Conservation (phyloP, 2,113 vertebrate species). For the Xiphophorus couchianus region DNA sequence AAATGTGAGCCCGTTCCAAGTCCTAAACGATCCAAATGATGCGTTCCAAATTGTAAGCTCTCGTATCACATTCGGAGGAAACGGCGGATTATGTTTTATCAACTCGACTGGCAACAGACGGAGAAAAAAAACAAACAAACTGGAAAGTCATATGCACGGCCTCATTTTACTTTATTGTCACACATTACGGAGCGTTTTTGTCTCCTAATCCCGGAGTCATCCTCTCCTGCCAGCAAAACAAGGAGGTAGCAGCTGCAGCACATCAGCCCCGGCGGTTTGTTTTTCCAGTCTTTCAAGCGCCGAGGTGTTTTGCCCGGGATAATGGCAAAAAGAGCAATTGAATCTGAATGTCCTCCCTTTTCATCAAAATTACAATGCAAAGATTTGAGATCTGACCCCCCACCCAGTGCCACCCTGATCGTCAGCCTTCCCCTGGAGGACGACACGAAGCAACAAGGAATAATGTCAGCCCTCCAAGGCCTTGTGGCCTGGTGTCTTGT, state of each 20-base stretch:
- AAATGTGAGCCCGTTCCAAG: constrained; percentile 73
- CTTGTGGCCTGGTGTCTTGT: constrained; percentile 23
- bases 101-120: constrained; percentile 71
- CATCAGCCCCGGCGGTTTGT: constrained; percentile 39
- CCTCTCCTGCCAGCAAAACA: constrained; percentile 9
- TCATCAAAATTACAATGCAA: constrained; percentile 68
- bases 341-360: constrained; percentile 49
- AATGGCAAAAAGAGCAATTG: constrained; percentile 55
- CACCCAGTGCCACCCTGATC: constrained; percentile 19
- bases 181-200: constrained; percentile 54
- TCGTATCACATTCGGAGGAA: constrained; percentile 74
- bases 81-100: constrained; percentile 73
- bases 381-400: constrained; percentile 49
- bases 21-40: constrained; percentile 74
- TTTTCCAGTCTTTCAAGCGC: constrained; percentile 43
- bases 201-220: constrained; percentile 58
- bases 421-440: constrained; percentile 42
- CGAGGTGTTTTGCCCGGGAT: constrained; percentile 47
- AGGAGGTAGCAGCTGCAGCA: constrained; percentile 54
- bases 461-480: constrained; percentile 21
- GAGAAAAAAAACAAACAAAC: constrained; percentile 35
- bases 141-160: constrained; percentile 57
- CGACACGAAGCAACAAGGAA: constrained; percentile 44
- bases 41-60: constrained; percentile 77
- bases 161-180: constrained; percentile 64